phyloP scores from a whole-genome alignment of 1,140 invertebrate genomes.

The Diprion similis region DNA sequence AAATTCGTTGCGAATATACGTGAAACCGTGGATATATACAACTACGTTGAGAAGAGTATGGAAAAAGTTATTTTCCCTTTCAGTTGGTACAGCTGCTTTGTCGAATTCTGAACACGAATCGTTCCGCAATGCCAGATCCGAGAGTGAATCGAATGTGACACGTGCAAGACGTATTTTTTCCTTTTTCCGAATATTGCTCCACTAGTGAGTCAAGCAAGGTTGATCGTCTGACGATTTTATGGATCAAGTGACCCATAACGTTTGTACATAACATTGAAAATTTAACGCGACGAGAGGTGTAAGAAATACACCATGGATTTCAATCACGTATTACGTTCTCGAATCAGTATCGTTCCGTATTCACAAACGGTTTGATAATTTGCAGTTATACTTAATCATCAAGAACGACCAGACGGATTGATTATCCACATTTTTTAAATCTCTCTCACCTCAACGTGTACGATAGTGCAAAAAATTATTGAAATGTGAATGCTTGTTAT shows the following conservation, averaged over 20 bases:
- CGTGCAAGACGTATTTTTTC: neutral
- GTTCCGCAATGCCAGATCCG: neutral
- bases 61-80: neutral
- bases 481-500: too few species aligned
- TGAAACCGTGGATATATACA: neutral
- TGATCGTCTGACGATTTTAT: neutral
- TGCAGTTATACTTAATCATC: too few species aligned
- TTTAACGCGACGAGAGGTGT: too few species aligned
- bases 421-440: too few species aligned
- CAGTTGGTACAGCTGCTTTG: neutral
- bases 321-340: too few species aligned
- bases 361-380: too few species aligned
- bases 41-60: neutral
- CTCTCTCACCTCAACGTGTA: too few species aligned
- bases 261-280: too few species aligned
- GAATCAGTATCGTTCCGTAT: too few species aligned
- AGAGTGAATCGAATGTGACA: constrained; percentile 7
- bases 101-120: constrained; percentile 3
- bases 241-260: neutral
- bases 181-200: neutral
- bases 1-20: neutral
- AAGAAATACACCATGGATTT: too few species aligned
- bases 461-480: too few species aligned
- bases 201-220: neutral
- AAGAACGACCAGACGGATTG: too few species aligned